Conservation (phyloP, 2,888 invertebrate genomes). For the Lycophotia porphyrea region DNA sequence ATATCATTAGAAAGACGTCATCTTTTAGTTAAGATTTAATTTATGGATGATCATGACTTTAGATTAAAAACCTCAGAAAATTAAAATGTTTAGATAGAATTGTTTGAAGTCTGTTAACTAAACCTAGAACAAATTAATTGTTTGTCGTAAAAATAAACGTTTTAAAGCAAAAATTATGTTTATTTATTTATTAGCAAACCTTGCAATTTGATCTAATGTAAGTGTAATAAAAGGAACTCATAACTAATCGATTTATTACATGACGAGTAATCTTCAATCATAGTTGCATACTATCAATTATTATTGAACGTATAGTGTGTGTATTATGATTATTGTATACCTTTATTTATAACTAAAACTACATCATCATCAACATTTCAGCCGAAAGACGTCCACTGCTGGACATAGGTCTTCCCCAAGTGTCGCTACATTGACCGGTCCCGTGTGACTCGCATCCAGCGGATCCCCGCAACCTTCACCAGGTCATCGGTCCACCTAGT, state of each 20-base stretch:
- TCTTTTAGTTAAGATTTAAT: conserved; percentile 12
- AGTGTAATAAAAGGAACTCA: neutral
- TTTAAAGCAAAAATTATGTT: neutral
- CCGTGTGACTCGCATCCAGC: too few species aligned
- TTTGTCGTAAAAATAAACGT: conserved; percentile 2
- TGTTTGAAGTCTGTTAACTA: neutral
- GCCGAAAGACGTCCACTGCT: too few species aligned
- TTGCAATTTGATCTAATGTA: neutral
- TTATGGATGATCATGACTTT: conserved; percentile 26
- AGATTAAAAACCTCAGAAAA: conserved; percentile 26
- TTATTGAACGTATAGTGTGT: neutral
- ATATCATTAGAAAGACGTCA: conserved; percentile 42
- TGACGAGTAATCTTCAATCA: conserved; percentile 16
- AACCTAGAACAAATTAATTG: conserved; percentile 10
- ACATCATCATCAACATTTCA: too few species aligned
- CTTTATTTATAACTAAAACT: neutral
- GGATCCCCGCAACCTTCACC: too few species aligned
- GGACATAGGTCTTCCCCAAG: too few species aligned
- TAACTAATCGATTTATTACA: conserved; percentile 18
- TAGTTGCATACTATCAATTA: conserved; percentile 1
- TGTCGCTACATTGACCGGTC: too few species aligned
- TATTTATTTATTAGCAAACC: conserved; percentile 1
- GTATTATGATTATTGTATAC: neutral
- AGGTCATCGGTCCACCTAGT: too few species aligned
- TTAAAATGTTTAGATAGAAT: conserved; percentile 24